Conservation (phyloP, 2,113 vertebrate species). For the Cygnus atratus region DNA sequence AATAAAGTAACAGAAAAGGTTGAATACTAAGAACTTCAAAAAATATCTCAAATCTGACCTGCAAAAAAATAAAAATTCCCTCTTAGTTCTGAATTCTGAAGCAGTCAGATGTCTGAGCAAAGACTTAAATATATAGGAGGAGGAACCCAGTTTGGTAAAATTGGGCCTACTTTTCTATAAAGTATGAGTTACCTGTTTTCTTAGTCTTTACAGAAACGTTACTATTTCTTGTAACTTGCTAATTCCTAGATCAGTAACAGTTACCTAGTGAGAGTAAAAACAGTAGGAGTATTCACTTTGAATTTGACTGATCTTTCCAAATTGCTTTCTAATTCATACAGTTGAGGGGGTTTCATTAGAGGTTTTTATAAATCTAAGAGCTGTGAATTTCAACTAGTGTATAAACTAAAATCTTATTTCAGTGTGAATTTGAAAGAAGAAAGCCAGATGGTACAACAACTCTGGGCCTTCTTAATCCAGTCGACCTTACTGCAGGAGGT, state of each 20-base stretch:
- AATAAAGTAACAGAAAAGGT: background rate
- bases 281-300: background rate
- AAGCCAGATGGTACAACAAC: conserved; percentile 94
- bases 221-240: background rate
- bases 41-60: background rate
- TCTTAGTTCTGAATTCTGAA: background rate
- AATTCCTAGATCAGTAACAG: background rate
- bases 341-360: background rate
- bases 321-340: background rate
- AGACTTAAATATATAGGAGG: background rate
- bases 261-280: background rate
- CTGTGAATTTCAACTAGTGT: background rate
- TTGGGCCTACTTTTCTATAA: background rate
- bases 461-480: conserved; percentile 89
- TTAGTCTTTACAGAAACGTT: background rate
- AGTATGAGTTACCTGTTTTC: background rate
- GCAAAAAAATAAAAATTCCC: background rate
- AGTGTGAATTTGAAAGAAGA: conserved; percentile 91
- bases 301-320: background rate
- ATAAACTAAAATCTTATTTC: conserved; percentile 40
- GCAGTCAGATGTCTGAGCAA: background rate
- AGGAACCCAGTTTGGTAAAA: background rate
- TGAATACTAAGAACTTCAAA: background rate
- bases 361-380: background rate
- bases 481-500: conserved; percentile 88